Evolutionary conservation across 2,113 vertebrate genomes (phyloP).

Genomic region (Eulacestoma nigropectus): DNA sequence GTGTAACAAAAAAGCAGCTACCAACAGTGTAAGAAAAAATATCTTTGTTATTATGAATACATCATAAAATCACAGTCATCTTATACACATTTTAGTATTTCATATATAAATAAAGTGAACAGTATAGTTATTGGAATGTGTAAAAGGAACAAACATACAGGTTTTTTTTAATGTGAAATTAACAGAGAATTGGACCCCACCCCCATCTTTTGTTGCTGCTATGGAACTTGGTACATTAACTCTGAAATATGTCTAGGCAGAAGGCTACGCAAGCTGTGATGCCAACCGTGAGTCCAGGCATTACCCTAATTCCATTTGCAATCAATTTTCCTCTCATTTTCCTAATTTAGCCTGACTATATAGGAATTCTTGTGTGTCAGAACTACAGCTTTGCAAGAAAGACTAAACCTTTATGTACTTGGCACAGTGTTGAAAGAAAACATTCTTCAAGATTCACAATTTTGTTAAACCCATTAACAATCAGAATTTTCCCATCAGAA

Average conservation of each 20-base stretch:
- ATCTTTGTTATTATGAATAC: conserved; percentile 74
- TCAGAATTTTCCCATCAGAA: not conserved
- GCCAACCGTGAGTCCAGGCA: not conserved
- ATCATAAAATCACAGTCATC: conserved; percentile 59
- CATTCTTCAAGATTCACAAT: not conserved
- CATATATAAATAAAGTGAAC: conserved; percentile 67
- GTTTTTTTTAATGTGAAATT: not conserved
- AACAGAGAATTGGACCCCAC: not conserved
- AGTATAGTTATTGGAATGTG: conserved; percentile 17
- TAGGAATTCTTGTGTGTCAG: not conserved
- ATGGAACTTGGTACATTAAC: not conserved
- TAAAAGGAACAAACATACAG: not conserved
- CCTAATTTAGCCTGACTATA: not conserved
- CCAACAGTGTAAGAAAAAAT: conserved; percentile 71
- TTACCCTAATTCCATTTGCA: not conserved
- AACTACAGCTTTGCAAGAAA: not conserved
- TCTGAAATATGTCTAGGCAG: not conserved
- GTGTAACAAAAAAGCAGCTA: conserved; percentile 43
- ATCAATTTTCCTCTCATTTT: not conserved
- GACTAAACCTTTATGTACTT: not conserved
- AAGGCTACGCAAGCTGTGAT: not conserved
- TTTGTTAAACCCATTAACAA: not conserved
- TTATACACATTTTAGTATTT: conserved; percentile 49
- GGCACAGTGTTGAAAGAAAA: not conserved
- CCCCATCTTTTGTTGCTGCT: not conserved